Evolutionary conservation across 2,113 vertebrate species (phyloP).

Genomic region (Chiloscyllium plagiosum): DNA sequence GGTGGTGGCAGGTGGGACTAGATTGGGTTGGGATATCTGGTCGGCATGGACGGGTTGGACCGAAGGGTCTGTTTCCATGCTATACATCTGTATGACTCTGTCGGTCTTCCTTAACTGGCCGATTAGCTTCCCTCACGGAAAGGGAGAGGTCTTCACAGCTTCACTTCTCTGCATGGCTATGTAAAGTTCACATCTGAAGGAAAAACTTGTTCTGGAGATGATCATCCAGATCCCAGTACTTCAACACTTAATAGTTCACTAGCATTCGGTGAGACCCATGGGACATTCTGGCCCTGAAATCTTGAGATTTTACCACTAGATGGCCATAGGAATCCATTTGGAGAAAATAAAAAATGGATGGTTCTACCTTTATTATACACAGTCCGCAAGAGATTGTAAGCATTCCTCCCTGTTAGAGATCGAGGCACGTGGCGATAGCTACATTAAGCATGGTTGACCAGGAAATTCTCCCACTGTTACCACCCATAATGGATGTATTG

Average conservation of each 20-base stretch:
- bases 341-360: background rate
- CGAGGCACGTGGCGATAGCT: no score
- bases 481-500: no score
- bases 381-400: no score
- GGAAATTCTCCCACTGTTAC: no score
- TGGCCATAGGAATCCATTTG: background rate
- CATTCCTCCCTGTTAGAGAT: no score
- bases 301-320: background rate
- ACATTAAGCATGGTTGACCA: no score
- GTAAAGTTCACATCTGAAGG: background rate
- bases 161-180: background rate
- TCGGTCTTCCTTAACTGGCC: background rate
- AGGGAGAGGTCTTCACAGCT: background rate
- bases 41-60: no score
- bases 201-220: background rate
- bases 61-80: no score
- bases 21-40: no score
- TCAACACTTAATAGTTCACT: background rate
- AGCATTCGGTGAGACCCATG: background rate
- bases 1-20: no score
- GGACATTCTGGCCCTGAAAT: background rate
- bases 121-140: no score
- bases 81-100: background rate
- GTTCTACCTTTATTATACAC: background rate
- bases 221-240: background rate